A percentile compares a stretch with the other conserved stretches of the same genome.
Evolutionary conservation across 1,140 invertebrate genomes (phyloP).

Genomic region (Listronotus oregonensis): DNA sequence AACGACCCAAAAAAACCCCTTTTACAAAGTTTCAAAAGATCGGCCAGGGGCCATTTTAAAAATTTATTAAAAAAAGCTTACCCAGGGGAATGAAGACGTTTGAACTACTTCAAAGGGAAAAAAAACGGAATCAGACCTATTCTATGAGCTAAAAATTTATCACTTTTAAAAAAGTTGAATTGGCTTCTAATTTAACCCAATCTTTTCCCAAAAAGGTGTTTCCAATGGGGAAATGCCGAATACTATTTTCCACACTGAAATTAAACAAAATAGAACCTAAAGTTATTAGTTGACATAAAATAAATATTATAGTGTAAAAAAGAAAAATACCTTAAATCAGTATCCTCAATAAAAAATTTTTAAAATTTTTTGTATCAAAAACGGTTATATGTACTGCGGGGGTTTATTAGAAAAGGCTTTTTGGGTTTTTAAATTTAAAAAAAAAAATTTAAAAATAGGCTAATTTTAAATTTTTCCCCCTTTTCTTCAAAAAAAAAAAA

Average conservation of each 20-base stretch:
- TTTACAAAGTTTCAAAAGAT: no score
- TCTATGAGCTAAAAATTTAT: conserved; percentile 97
- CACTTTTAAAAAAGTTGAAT: conserved; percentile 97
- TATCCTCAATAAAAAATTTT: conserved; percentile 98
- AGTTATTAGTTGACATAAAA: background rate
- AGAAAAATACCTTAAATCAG: conserved; percentile 83
- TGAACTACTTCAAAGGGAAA: conserved; percentile 86
- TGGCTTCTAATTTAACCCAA: conserved; percentile 98
- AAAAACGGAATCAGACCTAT: conserved; percentile 97
- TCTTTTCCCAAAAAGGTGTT: conserved; percentile 97
- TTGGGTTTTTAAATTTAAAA: conserved; percentile 11
- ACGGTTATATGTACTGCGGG: conserved; percentile 90
- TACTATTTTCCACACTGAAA: conserved; percentile 92
- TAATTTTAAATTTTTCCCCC: no score
- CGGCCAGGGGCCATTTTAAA: background rate
- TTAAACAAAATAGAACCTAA: conserved; percentile 43
- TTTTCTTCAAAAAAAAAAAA: no score
- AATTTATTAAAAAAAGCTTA: conserved; percentile 56
- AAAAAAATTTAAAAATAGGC: no score
- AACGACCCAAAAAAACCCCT: no score
- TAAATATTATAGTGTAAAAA: background rate
- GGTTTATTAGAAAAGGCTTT: conserved; percentile 99
- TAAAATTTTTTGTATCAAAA: conserved; percentile 94
- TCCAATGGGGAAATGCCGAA: conserved; percentile 98
- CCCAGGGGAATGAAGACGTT: conserved; percentile 53